Base-by-base conservation (phyloP, 2,888 invertebrate genomes). In the Heliconius cydno region DNA sequence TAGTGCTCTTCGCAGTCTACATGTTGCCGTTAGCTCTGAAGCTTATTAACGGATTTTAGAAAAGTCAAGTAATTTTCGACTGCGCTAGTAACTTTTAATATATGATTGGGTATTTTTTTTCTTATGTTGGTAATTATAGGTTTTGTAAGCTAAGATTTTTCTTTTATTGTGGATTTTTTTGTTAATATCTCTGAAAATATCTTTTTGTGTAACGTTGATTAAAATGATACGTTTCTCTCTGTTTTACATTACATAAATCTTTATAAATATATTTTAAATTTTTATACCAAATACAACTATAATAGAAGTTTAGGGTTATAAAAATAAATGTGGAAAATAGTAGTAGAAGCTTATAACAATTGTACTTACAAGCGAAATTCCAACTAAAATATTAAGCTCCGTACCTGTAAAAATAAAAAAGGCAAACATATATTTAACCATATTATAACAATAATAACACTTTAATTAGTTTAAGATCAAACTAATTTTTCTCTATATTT, bases 331-430 rank as follows among this genome's bases (percentile, higher is more conserved):
- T 52, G 4, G 60, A n/a, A 60, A 10, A 12, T 60, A 60, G 0
- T n/a, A n/a, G 60, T 60, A 10, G n/a, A 60, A 60, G 10, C n/a
- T 19, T 52, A 12, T 60, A 57, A 13, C 22, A 68, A 22, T 34
- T 34, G n/a, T 73, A 60, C 73, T 60, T 60, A 73, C 60, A 38
- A 28, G 6, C n/a, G 7, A n/a, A 30, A n/a, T 60, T 60, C 38
- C 60, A 34, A 60, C n/a, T 60, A n/a, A n/a, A 60, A 57, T 3
- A 30, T 60, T n/a, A 30, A 60, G 38, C 73, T n/a, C 25, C 60
- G 22, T 60, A 73, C 73, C 73, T 73, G 73, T 57, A 60, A 73
- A 60, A 38, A 57, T 57, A 34, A 60, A n/a, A 7, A 60, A 73
- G 3, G 1, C 34, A 34, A 34, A 34, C 34, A n/a, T 34, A 60